Evolutionary conservation across 2,797 vertebrate genomes (phyloP), one percentile per base, ranked within the genome.

Genomic region (Iguana delicatissima): DNA sequence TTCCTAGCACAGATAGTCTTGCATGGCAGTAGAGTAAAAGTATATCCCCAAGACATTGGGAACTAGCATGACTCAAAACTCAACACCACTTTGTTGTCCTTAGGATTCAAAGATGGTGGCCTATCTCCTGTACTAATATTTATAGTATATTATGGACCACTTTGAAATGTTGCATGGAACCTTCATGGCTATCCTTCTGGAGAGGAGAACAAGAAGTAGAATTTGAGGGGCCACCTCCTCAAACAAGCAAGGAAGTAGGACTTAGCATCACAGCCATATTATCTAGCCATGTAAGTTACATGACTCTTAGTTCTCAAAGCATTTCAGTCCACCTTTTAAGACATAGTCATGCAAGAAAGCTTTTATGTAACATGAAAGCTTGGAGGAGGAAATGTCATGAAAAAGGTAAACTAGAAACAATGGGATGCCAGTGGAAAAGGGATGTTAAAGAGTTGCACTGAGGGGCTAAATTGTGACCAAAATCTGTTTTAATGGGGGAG

Each of bases 81-180:
- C 5, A 16, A 62, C 32, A 80, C 62, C 22, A 29, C 85, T 72
- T 77, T 77, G 38, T 69, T 84, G 55, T 46, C n/a, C 69, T 55
- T 42, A 89, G n/a, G 42, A n/a, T 89, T 2, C 82, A 55, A 89
- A 24, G 59, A 69, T 84, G 26, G 55, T 35, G 84, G 57, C 24
- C n/a, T 57, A 32, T 35, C 32, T 52, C 20, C 64, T 73, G 35
- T 83, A 83, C 42, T 74, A 52, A 46, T 46, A 46, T 46, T 46
- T 46, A 46, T 46, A 46, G 42, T 46, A 46, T 46, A 46, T 42
- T 42, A 42, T 3, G 42, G 32, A 55, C 20, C 26, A 73, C 55
- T 72, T 82, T 38, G 52, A 67, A 82, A 57, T 32, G 2, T 42
- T 81, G 26, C 26, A 67, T 72, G n/a, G 55, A 57, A 57, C 55